phyloP scores from a whole-genome alignment of 2,888 invertebrate genomes.

The Eucera pruinosa region DNA sequence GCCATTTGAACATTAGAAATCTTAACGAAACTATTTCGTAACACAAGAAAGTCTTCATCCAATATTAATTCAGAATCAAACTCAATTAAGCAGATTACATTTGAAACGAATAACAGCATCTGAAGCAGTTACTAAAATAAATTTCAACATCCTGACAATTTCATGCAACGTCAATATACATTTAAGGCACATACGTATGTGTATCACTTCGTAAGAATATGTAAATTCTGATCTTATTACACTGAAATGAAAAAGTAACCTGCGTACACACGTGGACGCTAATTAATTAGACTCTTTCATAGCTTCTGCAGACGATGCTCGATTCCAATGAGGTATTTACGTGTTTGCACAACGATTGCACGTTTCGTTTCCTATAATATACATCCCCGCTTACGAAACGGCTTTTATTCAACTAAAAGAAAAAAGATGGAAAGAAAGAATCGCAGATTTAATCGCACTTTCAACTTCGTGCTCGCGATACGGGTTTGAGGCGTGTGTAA shows the following conservation, averaged over 20 bases:
- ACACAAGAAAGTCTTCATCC: not conserved
- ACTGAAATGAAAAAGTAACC: not conserved
- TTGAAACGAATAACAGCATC: not conserved
- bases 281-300: conserved; percentile 5
- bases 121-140: not conserved
- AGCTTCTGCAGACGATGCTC: not conserved
- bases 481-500: conserved; percentile 16
- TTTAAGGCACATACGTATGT: too few relatives aligned
- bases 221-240: not conserved
- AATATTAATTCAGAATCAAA: not conserved
- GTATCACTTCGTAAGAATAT: not conserved
- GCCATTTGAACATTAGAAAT: too few relatives aligned
- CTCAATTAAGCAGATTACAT: not conserved
- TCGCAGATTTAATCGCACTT: conserved; percentile 55
- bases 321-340: not conserved
- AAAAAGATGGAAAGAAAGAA: not conserved
- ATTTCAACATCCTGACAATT: conserved; percentile 4
- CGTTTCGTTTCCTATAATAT: conserved; percentile 10
- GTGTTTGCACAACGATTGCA: conserved; percentile 6
- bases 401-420: conserved; percentile 2
- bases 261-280: not conserved
- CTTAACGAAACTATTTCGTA: not conserved
- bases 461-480: conserved; percentile 26
- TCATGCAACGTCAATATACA: not conserved
- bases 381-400: conserved; percentile 31